phyloP scores from a whole-genome alignment of 2,888 invertebrate genomes.

The Xylota segnis region DNA sequence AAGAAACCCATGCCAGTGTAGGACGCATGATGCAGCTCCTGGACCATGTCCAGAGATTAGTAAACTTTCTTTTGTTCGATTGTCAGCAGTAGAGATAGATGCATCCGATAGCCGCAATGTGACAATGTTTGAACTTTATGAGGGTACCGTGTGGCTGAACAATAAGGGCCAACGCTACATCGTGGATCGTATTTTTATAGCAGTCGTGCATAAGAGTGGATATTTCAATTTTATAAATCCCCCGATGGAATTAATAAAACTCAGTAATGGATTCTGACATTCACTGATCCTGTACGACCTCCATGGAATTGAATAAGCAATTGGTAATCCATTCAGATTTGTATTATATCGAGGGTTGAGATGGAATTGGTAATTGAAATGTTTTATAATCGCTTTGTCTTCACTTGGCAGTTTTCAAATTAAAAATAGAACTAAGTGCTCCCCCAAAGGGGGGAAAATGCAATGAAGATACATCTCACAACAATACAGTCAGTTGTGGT shows the following conservation, averaged over 20 bases:
- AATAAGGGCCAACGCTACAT: neutral
- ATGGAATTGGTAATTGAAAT: slow-evolving; percentile 16
- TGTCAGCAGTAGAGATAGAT: slow-evolving; percentile 53
- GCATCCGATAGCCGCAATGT: slow-evolving; percentile 52
- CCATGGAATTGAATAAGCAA: slow-evolving; percentile 53
- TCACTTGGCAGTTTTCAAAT: slow-evolving; percentile 22
- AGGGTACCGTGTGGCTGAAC: slow-evolving; percentile 26
- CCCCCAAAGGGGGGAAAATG: no score
- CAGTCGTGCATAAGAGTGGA: slow-evolving; percentile 54
- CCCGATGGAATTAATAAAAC: slow-evolving; percentile 49
- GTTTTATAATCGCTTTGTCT: slow-evolving; percentile 1
- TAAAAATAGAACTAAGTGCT: slow-evolving; percentile 58
- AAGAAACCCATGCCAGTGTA: neutral
- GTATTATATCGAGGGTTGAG: neutral
- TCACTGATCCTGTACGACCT: slow-evolving; percentile 57
- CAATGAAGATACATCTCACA: neutral
- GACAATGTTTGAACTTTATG: slow-evolving; percentile 72
- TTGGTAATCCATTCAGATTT: slow-evolving; percentile 33
- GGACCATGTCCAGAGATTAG: slow-evolving; percentile 71
- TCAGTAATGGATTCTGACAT: slow-evolving; percentile 60
- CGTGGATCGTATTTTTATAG: slow-evolving; percentile 13
- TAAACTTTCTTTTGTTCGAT: slow-evolving; percentile 68
- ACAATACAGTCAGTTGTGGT: slow-evolving; percentile 58
- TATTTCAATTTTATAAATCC: slow-evolving; percentile 67
- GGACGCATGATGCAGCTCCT: slow-evolving; percentile 18